Percentiles rank a stretch among this genome's conserved stretches.
Conservation (phyloP, 2,888 invertebrate genomes). For the Polyommatus iphigenia region DNA sequence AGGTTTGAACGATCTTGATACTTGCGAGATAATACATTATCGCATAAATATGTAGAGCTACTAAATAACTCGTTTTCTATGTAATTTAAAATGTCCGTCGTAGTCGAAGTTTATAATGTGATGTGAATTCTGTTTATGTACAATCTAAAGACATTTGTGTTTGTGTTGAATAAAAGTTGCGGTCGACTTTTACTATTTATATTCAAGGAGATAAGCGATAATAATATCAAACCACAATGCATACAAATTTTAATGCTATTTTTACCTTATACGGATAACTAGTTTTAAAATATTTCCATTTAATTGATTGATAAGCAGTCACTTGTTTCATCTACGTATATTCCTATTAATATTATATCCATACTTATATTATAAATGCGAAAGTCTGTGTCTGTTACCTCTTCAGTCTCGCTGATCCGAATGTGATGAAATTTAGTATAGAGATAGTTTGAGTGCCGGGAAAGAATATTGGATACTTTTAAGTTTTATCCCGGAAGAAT, state of each 20-base stretch:
- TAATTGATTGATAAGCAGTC: background rate
- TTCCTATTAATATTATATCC: no score
- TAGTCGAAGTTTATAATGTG: background rate
- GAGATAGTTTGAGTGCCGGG: no score
- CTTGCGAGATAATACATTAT: background rate
- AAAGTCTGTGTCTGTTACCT: no score
- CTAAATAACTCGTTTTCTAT: background rate
- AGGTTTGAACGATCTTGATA: slow-evolving; percentile 15
- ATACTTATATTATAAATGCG: no score
- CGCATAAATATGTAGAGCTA: background rate
- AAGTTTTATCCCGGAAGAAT: no score
- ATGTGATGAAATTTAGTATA: no score
- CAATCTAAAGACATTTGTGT: background rate
- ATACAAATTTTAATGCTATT: background rate
- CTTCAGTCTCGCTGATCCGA: no score
- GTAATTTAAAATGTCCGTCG: background rate
- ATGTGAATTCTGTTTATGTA: background rate
- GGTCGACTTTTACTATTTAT: slow-evolving; percentile 18
- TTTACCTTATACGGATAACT: background rate
- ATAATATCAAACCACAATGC: background rate
- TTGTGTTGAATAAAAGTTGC: slow-evolving; percentile 9
- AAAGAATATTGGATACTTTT: no score
- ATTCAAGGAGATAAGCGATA: slow-evolving; percentile 19
- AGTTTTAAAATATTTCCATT: background rate
- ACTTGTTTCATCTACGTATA: background rate